Percentiles rank a stretch among this genome's conserved stretches.
Conservation (phyloP, 2,113 vertebrate species). For the Cromileptes altivelis region DNA sequence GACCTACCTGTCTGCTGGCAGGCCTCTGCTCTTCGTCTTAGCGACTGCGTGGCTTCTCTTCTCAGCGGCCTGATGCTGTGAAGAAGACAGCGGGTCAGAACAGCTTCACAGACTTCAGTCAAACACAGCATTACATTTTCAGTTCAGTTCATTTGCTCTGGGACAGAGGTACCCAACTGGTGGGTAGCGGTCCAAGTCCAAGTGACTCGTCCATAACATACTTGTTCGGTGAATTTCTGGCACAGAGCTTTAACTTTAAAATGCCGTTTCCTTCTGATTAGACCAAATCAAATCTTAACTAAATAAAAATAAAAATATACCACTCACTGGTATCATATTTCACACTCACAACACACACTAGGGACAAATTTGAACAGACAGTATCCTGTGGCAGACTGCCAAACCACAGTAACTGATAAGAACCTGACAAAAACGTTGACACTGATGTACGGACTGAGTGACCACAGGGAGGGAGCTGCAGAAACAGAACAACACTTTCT, state of each 20-base stretch:
- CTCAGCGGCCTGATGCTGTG: constrained; percentile 47
- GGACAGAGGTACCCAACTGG: too few species aligned
- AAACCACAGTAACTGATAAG: neutral
- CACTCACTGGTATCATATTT: too few species aligned
- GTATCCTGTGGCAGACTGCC: neutral
- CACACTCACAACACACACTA: too few species aligned
- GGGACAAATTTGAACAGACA: too few species aligned
- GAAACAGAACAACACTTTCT: neutral
- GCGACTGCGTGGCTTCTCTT: constrained; percentile 41
- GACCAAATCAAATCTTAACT: too few species aligned
- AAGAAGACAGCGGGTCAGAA: constrained; percentile 14
- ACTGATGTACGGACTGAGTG: neutral
- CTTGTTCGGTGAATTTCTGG: too few species aligned
- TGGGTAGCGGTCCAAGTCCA: too few species aligned
- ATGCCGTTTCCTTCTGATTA: too few species aligned
- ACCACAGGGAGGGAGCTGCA: neutral
- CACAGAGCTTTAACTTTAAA: too few species aligned
- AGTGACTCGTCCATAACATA: too few species aligned
- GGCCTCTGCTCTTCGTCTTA: constrained; percentile 61
- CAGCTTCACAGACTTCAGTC: neutral
- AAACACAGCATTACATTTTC: neutral
- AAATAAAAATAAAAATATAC: too few species aligned
- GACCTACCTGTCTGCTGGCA: constrained; percentile 59
- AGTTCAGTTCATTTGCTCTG: too few species aligned
- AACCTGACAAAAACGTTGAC: neutral